Percentiles rank a stretch among this genome's conserved stretches.
phyloP scores from a whole-genome alignment of 2,113 vertebrate species.

The Corvus hawaiiensis region DNA sequence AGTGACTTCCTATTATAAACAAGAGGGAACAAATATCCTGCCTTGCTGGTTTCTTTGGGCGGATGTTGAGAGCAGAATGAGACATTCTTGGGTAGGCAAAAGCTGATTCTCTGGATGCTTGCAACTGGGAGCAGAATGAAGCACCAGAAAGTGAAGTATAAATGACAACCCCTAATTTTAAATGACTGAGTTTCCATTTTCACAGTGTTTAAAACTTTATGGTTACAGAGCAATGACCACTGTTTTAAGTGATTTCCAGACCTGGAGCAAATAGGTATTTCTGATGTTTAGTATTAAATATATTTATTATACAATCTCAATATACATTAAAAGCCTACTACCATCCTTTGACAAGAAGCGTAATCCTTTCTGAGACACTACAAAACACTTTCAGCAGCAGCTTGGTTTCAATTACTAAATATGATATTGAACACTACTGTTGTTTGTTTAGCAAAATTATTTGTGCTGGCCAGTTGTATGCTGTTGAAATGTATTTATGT shows the following conservation, averaged over 20 bases:
- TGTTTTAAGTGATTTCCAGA: not conserved
- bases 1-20: conserved; percentile 61
- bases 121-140: not conserved
- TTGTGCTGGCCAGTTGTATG: not conserved
- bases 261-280: not conserved
- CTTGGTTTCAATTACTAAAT: not conserved
- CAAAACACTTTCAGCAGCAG: not conserved
- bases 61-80: conserved; percentile 26
- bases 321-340: not conserved
- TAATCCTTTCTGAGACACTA: not conserved
- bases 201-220: not conserved
- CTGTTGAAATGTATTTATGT: not conserved
- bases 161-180: not conserved
- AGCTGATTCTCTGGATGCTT: not conserved
- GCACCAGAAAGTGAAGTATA: not conserved
- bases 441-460: not conserved
- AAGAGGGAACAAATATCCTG: conserved; percentile 27
- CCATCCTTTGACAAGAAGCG: not conserved
- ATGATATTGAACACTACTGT: not conserved
- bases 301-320: not conserved
- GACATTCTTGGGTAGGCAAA: conserved; percentile 23
- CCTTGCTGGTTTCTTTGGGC: conserved; percentile 15
- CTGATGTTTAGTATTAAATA: not conserved
- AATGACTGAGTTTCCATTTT: not conserved
- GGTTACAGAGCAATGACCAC: not conserved